These are phyloP conservation scores for Ageneiosus marmoratus DNA, from an alignment of 2,113 vertebrate genomes.

Conservation along the genomic window DNA sequence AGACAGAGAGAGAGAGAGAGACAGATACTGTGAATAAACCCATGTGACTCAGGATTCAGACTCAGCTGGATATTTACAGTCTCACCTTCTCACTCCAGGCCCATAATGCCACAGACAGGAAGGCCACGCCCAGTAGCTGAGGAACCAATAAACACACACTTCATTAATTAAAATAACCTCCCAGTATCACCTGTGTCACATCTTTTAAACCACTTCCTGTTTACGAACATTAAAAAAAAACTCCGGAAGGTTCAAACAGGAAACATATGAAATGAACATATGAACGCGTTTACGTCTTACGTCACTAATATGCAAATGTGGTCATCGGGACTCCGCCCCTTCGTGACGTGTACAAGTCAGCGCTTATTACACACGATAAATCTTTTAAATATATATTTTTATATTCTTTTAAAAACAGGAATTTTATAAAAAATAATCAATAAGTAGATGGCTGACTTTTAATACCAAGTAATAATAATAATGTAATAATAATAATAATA, in stretches of 20 bases:
- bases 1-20: slow-evolving; percentile 7
- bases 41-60: not conserved
- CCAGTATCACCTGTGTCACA: not conserved
- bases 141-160: slow-evolving; percentile 8
- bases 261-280: not conserved
- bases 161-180: not conserved
- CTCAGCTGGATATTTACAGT: not conserved
- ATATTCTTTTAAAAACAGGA: too few relatives aligned
- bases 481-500: not conserved
- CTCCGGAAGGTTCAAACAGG: not conserved
- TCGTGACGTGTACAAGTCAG: not conserved
- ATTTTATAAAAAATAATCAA: too few relatives aligned
- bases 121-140: slow-evolving; percentile 59
- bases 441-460: not conserved
- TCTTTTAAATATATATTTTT: too few relatives aligned
- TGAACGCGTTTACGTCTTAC: not conserved
- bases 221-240: not conserved
- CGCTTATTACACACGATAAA: not conserved
- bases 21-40: not conserved
- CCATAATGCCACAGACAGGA: slow-evolving; percentile 60
- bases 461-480: not conserved
- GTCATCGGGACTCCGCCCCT: not conserved
- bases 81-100: slow-evolving; percentile 62
- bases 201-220: not conserved
- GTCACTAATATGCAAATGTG: not conserved